phyloP scores from a whole-genome alignment of 2,113 vertebrate genomes.

The Agapornis roseicollis region DNA sequence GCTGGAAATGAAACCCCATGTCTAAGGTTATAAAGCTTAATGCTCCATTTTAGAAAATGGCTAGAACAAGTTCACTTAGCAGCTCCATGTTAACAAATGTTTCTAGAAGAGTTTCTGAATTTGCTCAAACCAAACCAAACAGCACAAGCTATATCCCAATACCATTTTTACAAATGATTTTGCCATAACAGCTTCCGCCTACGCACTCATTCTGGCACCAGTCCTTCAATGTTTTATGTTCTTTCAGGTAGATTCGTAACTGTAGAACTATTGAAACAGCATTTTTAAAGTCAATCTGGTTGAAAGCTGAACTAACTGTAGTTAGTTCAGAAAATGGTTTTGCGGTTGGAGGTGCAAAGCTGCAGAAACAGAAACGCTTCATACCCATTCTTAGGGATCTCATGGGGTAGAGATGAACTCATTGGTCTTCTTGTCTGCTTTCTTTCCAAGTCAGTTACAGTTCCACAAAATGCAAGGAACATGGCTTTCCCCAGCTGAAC shows the following conservation, averaged over 20 bases:
- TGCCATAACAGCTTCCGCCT: not conserved
- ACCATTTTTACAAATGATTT: not conserved
- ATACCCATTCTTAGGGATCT: not conserved
- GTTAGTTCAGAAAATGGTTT: not conserved
- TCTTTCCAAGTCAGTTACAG: not conserved
- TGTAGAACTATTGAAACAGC: not conserved
- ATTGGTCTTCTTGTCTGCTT: not conserved
- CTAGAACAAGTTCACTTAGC: not conserved
- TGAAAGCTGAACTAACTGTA: not conserved
- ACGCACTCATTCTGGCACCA: not conserved
- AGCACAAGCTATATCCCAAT: not conserved
- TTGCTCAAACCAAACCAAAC: not conserved
- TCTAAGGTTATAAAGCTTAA: conserved; percentile 43
- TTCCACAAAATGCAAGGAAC: not conserved
- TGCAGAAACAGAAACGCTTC: not conserved
- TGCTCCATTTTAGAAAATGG: not conserved
- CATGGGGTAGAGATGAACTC: not conserved
- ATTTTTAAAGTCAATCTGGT: not conserved
- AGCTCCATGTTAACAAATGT: not conserved
- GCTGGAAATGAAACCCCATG: conserved; percentile 2
- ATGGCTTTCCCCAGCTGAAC: not conserved
- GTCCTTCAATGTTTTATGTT: not conserved
- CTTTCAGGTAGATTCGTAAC: not conserved
- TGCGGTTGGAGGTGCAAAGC: not conserved
- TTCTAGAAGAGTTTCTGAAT: not conserved